These are phyloP conservation scores for Nipponacmea schrenckii DNA, from an alignment of 2,888 invertebrate species.

Conservation along the genomic window DNA sequence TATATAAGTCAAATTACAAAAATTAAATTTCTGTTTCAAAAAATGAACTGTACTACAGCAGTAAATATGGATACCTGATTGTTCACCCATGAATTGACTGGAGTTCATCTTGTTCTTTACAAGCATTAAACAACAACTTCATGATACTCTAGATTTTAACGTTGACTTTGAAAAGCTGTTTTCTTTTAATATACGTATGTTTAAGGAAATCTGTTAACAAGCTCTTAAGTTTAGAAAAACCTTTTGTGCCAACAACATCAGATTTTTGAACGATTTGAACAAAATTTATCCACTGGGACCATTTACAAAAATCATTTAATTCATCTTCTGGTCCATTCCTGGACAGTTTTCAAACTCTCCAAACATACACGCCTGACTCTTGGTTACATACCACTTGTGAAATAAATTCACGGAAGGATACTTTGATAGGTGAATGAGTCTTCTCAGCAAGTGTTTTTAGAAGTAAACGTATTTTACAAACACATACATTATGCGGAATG, in stretches of 20 bases:
- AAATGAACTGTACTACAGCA: no score
- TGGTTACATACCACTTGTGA: not conserved
- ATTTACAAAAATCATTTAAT: not conserved
- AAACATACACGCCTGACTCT: not conserved
- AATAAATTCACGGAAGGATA: not conserved
- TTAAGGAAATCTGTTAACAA: not conserved
- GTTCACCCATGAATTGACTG: not conserved
- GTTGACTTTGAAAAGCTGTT: not conserved
- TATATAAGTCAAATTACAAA: no score
- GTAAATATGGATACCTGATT: no score
- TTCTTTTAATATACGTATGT: not conserved
- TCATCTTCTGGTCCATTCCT: not conserved
- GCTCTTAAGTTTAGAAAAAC: not conserved
- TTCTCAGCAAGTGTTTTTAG: no score
- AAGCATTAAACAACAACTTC: not conserved
- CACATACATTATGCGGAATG: not conserved
- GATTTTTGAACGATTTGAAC: not conserved
- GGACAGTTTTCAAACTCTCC: not conserved
- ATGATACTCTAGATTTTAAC: not conserved
- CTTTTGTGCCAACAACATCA: not conserved
- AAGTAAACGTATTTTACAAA: not conserved
- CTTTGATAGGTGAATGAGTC: no score
- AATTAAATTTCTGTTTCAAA: no score
- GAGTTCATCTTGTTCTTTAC: not conserved
- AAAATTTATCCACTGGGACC: not conserved